phyloP scores from a whole-genome alignment of 23 tunicate species.

The Clavelina lepadiformis region DNA sequence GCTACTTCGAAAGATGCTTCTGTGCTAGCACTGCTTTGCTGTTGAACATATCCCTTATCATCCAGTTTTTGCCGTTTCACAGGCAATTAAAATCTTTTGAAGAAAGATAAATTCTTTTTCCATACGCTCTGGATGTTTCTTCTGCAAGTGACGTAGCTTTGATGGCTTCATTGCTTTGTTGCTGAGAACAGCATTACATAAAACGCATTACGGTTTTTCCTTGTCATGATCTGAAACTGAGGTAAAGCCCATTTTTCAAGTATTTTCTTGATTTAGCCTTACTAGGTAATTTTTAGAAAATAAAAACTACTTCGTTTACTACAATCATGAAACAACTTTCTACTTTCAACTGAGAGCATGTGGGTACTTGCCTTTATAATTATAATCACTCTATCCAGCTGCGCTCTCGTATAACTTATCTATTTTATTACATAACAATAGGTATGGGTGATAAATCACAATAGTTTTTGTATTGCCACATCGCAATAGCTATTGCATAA shows the following conservation, averaged over 20 bases:
- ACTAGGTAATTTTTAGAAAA: too few species aligned
- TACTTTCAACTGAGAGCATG: too few species aligned
- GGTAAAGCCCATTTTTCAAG: constrained; percentile 6
- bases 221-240: not conserved
- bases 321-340: too few species aligned
- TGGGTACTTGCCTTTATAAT: too few species aligned
- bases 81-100: constrained; percentile 8
- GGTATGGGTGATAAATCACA: too few species aligned
- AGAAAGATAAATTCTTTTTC: constrained; percentile 2
- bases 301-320: too few species aligned
- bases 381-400: too few species aligned
- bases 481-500: too few species aligned
- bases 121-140: constrained; percentile 4
- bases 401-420: too few species aligned
- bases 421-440: too few species aligned
- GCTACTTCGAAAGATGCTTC: constrained; percentile 1
- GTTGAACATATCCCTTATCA: not conserved
- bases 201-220: constrained; percentile 1
- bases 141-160: constrained; percentile 2
- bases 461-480: too few species aligned
- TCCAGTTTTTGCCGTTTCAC: constrained; percentile 8
- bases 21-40: not conserved
- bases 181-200: not conserved
- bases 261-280: too few species aligned
- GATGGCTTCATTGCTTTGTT: constrained; percentile 9